Evolutionary conservation across 2,888 invertebrate species (phyloP).

Genomic region (Horisme vitalbata): DNA sequence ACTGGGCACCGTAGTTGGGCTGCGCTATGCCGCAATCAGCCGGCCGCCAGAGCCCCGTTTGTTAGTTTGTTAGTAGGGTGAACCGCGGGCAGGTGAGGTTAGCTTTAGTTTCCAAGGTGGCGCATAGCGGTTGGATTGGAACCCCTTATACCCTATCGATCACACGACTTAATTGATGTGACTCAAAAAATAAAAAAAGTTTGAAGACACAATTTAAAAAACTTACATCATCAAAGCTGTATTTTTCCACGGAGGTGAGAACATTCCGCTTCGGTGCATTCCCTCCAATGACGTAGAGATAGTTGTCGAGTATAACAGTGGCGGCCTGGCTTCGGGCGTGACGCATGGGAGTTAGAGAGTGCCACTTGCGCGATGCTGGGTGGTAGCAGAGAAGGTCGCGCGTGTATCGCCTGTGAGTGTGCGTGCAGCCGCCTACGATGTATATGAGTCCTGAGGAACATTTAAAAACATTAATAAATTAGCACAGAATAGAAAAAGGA

Average conservation of each 20-base stretch:
- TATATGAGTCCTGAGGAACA: conserved; percentile 88
- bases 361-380: conserved; percentile 92
- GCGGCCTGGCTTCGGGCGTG: conserved; percentile 94
- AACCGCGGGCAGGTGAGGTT: too few relatives aligned
- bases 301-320: conserved; percentile 91
- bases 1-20: too few relatives aligned
- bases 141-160: not conserved
- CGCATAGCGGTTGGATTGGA: too few relatives aligned
- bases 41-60: too few relatives aligned
- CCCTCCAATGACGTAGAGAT: conserved; percentile 94
- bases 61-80: too few relatives aligned
- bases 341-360: conserved; percentile 88
- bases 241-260: conserved; percentile 91
- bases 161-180: too few relatives aligned
- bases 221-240: conserved; percentile 89
- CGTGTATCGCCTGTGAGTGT: conserved; percentile 87
- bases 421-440: conserved; percentile 95
- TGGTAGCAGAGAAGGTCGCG: conserved; percentile 91
- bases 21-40: too few relatives aligned
- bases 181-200: too few relatives aligned
- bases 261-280: conserved; percentile 91
- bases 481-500: too few relatives aligned
- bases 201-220: not conserved
- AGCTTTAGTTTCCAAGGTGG: too few relatives aligned
- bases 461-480: too few relatives aligned